Evolutionary conservation across 2,113 vertebrate species (phyloP).

Genomic region (Chauna torquata): DNA sequence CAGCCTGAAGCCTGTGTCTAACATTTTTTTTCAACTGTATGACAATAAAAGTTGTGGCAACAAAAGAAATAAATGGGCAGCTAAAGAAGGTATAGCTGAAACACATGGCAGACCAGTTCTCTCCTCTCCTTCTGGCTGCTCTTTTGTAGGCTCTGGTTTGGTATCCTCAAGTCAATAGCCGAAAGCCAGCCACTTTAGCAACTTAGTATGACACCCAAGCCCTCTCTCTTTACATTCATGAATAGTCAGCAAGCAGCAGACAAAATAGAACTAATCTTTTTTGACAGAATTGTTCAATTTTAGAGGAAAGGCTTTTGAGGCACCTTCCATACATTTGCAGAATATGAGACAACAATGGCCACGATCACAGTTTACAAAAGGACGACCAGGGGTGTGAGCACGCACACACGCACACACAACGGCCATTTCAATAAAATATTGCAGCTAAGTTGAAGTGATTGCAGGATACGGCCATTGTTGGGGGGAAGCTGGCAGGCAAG

Average conservation of each 20-base stretch:
- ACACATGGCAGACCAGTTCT: slow-evolving; percentile 83
- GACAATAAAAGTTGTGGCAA: slow-evolving; percentile 89
- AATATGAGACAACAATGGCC: slow-evolving; percentile 80
- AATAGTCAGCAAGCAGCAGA: slow-evolving; percentile 88
- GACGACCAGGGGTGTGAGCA: slow-evolving; percentile 54
- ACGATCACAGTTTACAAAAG: slow-evolving; percentile 68
- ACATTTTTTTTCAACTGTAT: slow-evolving; percentile 86
- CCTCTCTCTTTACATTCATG: slow-evolving; percentile 86
- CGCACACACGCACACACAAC: not conserved
- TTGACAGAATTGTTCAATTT: slow-evolving; percentile 90
- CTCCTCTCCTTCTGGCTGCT: slow-evolving; percentile 82
- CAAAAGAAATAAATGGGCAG: slow-evolving; percentile 86
- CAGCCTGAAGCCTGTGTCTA: slow-evolving; percentile 82
- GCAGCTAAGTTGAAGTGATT: slow-evolving; percentile 11
- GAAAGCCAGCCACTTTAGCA: slow-evolving; percentile 83
- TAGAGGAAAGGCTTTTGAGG: slow-evolving; percentile 82
- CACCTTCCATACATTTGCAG: slow-evolving; percentile 76
- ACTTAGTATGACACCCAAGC: slow-evolving; percentile 86
- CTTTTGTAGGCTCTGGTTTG: slow-evolving; percentile 82
- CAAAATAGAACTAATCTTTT: slow-evolving; percentile 92
- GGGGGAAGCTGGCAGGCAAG: slow-evolving; percentile 10
- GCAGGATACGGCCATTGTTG: slow-evolving; percentile 61
- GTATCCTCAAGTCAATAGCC: slow-evolving; percentile 84
- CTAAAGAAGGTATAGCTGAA: slow-evolving; percentile 81
- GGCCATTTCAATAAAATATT: slow-evolving; percentile 38